Percentiles rank a stretch among this genome's conserved stretches.
These are phyloP conservation scores for Cochlearius cochlearius DNA, from an alignment of 2,113 vertebrate genomes.

Conservation along the genomic window DNA sequence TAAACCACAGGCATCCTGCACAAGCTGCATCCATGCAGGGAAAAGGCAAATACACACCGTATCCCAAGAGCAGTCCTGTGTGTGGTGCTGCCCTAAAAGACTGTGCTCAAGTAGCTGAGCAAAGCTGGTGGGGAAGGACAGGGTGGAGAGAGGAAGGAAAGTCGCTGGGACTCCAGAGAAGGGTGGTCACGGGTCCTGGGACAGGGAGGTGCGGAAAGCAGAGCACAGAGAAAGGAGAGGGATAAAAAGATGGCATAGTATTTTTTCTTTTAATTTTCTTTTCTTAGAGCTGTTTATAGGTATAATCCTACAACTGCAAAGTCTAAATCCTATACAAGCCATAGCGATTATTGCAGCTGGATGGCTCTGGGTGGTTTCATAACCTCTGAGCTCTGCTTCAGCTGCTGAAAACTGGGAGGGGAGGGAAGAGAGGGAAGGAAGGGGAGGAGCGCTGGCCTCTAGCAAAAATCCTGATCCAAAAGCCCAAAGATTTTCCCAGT, in stretches of 20 bases:
- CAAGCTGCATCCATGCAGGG: accelerated
- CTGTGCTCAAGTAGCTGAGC: background rate
- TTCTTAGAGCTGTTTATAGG: conserved; percentile 3
- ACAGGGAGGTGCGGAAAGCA: background rate
- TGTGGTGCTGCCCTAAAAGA: background rate
- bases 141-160: background rate
- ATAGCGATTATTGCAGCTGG: background rate
- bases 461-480: background rate
- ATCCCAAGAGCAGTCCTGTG: accelerated
- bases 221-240: background rate
- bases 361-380: background rate
- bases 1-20: background rate
- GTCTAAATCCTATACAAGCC: background rate
- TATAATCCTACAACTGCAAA: background rate
- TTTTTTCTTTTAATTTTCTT: background rate
- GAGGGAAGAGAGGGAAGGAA: background rate
- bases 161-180: background rate
- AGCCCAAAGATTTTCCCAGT: background rate
- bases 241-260: background rate
- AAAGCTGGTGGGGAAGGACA: background rate
- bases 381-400: background rate
- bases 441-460: background rate
- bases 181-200: background rate
- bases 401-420: background rate
- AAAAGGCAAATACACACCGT: background rate